Base-by-base conservation (phyloP, 2,888 invertebrate species). In the Agonum fuliginosum region DNA sequence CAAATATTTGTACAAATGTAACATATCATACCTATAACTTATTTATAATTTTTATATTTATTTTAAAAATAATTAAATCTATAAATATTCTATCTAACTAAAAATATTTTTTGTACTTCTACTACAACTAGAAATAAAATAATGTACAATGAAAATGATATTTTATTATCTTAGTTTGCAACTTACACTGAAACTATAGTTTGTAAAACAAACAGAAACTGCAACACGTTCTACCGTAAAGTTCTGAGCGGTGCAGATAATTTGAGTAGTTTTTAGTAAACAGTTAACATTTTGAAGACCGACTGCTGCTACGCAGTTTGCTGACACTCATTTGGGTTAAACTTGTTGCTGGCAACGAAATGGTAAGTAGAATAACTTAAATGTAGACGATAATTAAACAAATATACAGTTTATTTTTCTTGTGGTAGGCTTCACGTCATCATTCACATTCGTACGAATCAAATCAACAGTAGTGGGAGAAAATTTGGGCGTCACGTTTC, bases 41-140 rank as follows among this genome's bases (percentile, higher is more conserved):
- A 17, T 62, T 62, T 62, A 17, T 62, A 46, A 54, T 8, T 54
- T 54, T 54, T 54, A 54, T 54, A 54, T 54, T 54, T 54, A 54
- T 20, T 22, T 54, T n/a, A n/a, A 37, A 37, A 37, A n/a, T 10
- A n/a, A 37, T 37, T 10, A n/a, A 37, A 10, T 6, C 37, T 37
- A 37, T 37, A 37, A 1, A 37, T n/a, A 37, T 37, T 37, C 37
- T 37, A 37, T 37, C 37, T 37, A 37, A 37, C 3, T 17, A 30
- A 12, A 30, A 62, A 27, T 62, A 62, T 62, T 62, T 62, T 62
- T 62, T 62, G 58, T 62, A 62, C 58, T 62, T 27, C 30, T 54
- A 54, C 12, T 37, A 37, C 37, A 10, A 37, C 2, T 37, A 37
- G n/a, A 37, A 8, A 3, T 37, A 12, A 37, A 37, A 12, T 37